Evolutionary conservation across 2,113 vertebrate species (phyloP).

Genomic region (Melanotaenia duboulayi): DNA sequence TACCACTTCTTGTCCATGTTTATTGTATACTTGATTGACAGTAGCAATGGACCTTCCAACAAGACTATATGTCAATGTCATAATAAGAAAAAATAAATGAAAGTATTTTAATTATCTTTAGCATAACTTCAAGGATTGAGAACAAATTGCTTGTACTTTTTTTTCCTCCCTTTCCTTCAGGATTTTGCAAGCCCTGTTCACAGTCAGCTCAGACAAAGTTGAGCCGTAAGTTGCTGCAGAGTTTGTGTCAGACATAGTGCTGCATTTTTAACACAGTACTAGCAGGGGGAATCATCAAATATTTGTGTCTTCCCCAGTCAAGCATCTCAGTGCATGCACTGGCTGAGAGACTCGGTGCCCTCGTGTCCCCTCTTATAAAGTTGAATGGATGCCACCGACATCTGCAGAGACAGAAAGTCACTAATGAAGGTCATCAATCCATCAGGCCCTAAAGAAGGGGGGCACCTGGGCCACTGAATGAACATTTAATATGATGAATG

Average conservation of each 20-base stretch:
- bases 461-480: slow-evolving; percentile 18
- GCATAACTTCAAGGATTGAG: not conserved
- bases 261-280: slow-evolving; percentile 76
- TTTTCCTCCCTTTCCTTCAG: not conserved
- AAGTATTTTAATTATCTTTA: not conserved
- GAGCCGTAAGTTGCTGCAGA: slow-evolving; percentile 51
- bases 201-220: slow-evolving; percentile 50
- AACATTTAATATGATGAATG: slow-evolving; percentile 56
- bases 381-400: slow-evolving; percentile 48
- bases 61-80: no score
- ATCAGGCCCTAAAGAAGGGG: slow-evolving; percentile 43
- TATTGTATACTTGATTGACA: no score
- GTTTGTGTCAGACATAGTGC: slow-evolving; percentile 55
- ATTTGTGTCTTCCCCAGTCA: slow-evolving; percentile 72
- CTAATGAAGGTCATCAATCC: slow-evolving; percentile 69
- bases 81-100: slow-evolving; percentile 8
- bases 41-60: no score
- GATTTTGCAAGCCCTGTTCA: slow-evolving; percentile 52
- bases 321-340: slow-evolving; percentile 55
- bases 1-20: no score
- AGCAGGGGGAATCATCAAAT: slow-evolving; percentile 74
- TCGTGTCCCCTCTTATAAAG: slow-evolving; percentile 34
- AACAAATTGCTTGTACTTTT: slow-evolving; percentile 37
- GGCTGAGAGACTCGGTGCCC: slow-evolving; percentile 49
- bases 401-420: slow-evolving; percentile 62